These are phyloP conservation scores for Drosophila truncata DNA, from an alignment of 1,140 invertebrate genomes.

Conservation along the genomic window DNA sequence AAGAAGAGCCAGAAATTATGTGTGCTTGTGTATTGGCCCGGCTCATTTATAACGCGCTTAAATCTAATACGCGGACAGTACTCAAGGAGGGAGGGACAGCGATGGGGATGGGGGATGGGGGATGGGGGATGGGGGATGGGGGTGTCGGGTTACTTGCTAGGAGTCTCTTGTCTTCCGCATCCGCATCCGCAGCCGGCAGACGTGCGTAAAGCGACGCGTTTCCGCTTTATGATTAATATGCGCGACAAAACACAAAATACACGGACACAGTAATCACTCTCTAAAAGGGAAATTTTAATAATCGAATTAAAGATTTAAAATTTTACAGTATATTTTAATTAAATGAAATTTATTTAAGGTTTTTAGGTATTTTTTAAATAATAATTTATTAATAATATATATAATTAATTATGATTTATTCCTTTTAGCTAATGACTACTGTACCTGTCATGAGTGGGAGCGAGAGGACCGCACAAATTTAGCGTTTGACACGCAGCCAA, in stretches of 20 bases:
- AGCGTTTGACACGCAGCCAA: constrained; percentile 61
- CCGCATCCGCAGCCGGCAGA: constrained; percentile 71
- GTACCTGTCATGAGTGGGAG: constrained; percentile 25
- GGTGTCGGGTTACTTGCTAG: constrained; percentile 47
- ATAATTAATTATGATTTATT: background rate
- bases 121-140: constrained; percentile 3
- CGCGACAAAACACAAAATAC: constrained; percentile 78
- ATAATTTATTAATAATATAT: no score
- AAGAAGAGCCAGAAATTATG: constrained; percentile 40
- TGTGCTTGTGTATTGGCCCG: constrained; percentile 61
- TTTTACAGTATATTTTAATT: background rate
- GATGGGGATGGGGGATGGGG: constrained; percentile 7
- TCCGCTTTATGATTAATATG: constrained; percentile 84
- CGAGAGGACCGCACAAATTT: constrained; percentile 30
- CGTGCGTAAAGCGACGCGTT: constrained; percentile 83
- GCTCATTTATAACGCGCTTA: constrained; percentile 84
- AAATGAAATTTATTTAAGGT: background rate
- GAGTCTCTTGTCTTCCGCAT: constrained; percentile 67
- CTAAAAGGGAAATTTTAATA: background rate
- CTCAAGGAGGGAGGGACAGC: constrained; percentile 44
- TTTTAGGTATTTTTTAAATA: no score
- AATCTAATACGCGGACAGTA: constrained; percentile 80
- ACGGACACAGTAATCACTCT: constrained; percentile 23
- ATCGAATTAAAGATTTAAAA: background rate
- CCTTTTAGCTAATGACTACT: background rate